Percentiles rank a stretch among this genome's conserved stretches.
phyloP scores from a whole-genome alignment of 2,888 invertebrate species.

The Trissolcus brochymenae region DNA sequence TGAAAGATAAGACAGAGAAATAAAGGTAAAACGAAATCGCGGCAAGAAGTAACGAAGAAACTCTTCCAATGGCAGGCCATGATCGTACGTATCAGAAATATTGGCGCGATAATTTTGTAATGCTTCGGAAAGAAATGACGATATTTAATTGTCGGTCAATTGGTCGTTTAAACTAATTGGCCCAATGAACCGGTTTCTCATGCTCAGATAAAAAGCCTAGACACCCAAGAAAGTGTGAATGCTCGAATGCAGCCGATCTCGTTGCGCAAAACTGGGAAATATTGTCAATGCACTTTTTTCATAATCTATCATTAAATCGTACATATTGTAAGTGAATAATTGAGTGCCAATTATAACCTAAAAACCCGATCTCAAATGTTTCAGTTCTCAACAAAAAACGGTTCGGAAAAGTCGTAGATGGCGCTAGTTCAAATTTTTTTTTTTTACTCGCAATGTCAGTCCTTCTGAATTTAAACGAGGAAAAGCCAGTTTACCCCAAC shows the following conservation, averaged over 20 bases:
- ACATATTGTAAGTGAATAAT: conserved; percentile 13
- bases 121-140: conserved; percentile 56
- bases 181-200: conserved; percentile 55
- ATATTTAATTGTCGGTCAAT: conserved; percentile 57
- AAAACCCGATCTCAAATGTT: neutral
- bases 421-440: neutral
- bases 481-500: neutral
- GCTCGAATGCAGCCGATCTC: conserved; percentile 35
- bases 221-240: conserved; percentile 57
- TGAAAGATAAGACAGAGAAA: conserved; percentile 7
- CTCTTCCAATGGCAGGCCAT: neutral
- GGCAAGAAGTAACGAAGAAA: conserved; percentile 17
- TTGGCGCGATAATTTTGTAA: conserved; percentile 47
- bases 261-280: conserved; percentile 43
- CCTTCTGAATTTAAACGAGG: too few relatives aligned
- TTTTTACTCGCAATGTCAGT: neutral
- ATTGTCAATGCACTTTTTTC: conserved; percentile 40
- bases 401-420: too few relatives aligned
- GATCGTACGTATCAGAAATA: conserved; percentile 25
- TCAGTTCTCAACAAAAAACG: neutral
- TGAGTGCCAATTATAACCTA: conserved; percentile 2
- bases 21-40: conserved; percentile 11
- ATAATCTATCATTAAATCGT: conserved; percentile 16
- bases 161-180: conserved; percentile 59
- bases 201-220: conserved; percentile 44